Evolutionary conservation across 1,140 invertebrate genomes (phyloP), one percentile per base, ranked within the genome.

Genomic region (Centruroides sculpturatus): DNA sequence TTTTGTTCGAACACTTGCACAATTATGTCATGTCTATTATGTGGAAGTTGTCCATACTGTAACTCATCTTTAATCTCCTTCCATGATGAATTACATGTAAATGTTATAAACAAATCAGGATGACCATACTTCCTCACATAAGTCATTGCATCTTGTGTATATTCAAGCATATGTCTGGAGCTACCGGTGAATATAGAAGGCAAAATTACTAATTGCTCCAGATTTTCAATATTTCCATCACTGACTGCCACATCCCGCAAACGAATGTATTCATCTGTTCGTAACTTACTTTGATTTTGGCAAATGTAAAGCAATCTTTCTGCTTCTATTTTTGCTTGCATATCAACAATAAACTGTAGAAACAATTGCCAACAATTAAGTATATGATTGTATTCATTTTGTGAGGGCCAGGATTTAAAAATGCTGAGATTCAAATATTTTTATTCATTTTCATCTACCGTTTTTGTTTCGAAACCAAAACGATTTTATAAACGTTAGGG

Each of bases 161-260:
- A n/a, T n/a, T n/a, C n/a, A n/a, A n/a, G n/a, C n/a, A n/a, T n/a
- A n/a, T n/a, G n/a, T n/a, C n/a, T n/a, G n/a, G n/a, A n/a, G n/a
- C n/a, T n/a, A n/a, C n/a, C n/a, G 75, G 9, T 64, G 65, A 36
- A 74, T 72, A 67, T 79, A 80, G 57, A 70, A 75, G 12, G 78
- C 80, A 36, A 80, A 74, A 36, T 76, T 79, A 36, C 79, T 73
- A 59, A 79, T 79, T 4, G 76, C 60, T 60, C 70, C 68, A 13
- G 75, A 74, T 47, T 68, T 66, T 12, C 78, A 78, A 70, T 70
- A 75, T 65, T 65, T 4, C 62, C 36, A 59, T 65, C 63, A 48
- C 48, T 65, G 10, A 36, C 55, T 23, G 65, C 51, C 56, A 59
- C 59, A 61, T 66, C 64, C 8, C 55, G 48, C 35, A 66, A 65